Conservation (phyloP, 2,888 invertebrate species). For the Ectemnius continuus region DNA sequence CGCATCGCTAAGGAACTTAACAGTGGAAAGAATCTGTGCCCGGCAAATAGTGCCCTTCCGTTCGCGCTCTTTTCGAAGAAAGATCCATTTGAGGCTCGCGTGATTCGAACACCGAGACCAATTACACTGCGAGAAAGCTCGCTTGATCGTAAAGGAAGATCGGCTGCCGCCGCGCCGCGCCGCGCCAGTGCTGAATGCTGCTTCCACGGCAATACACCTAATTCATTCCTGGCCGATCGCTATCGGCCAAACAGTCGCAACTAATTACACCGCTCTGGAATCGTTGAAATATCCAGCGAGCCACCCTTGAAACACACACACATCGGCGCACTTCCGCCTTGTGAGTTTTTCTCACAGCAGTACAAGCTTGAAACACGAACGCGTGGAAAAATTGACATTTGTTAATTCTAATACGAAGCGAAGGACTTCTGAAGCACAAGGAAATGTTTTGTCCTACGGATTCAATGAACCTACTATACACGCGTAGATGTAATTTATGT, state of each 20-base stretch:
- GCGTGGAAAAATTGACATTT: slow-evolving; percentile 44
- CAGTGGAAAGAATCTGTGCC: not conserved
- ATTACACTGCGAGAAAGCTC: slow-evolving; percentile 16
- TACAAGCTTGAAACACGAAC: slow-evolving; percentile 3
- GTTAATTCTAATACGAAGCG: not conserved
- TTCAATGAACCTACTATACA: no score
- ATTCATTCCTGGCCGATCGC: slow-evolving; percentile 15
- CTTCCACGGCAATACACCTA: not conserved
- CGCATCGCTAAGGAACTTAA: no score
- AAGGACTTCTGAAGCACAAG: no score
- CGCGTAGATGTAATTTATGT: slow-evolving; percentile 40
- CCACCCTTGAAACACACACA: not conserved
- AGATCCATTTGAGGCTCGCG: slow-evolving; percentile 5
- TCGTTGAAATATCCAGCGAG: not conserved
- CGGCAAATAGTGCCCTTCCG: not conserved
- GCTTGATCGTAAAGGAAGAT: slow-evolving; percentile 16
- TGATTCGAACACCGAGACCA: slow-evolving; percentile 21
- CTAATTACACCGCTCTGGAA: slow-evolving; percentile 27
- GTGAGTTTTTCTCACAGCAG: not conserved
- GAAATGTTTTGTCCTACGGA: no score
- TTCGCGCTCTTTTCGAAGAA: slow-evolving; percentile 12
- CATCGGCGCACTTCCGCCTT: not conserved
- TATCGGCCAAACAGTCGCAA: slow-evolving; percentile 19
- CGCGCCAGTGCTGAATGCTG: no score
- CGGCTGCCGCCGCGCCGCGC: slow-evolving; percentile 4